phyloP scores from a whole-genome alignment of 2,113 vertebrate species.

The Daboia siamensis region DNA sequence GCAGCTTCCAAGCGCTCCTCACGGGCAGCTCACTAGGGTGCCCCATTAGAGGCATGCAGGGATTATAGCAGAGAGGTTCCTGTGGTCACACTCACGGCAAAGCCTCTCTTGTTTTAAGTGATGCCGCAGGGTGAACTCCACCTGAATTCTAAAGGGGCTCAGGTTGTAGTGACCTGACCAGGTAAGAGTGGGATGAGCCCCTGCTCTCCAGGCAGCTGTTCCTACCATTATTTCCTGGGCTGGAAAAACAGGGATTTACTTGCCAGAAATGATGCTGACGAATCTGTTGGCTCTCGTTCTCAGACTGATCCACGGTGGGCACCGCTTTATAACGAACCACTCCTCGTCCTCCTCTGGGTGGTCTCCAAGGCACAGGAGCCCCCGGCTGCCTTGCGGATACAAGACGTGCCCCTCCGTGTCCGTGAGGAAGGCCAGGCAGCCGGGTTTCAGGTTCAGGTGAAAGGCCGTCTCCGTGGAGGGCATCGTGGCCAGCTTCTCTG shows the following conservation, averaged over 20 bases:
- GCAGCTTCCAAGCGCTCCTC: too few species aligned
- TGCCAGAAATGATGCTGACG: constrained; percentile 54
- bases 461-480: constrained; percentile 57
- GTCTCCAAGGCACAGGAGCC: constrained; percentile 55
- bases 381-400: constrained; percentile 53
- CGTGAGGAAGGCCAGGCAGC: constrained; percentile 41
- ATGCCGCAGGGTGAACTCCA: too few species aligned
- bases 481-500: constrained; percentile 44
- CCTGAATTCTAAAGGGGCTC: background rate
- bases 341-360: constrained; percentile 31
- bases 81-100: background rate
- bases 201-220: background rate
- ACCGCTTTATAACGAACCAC: constrained; percentile 60
- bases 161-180: background rate
- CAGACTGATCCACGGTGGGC: constrained; percentile 60
- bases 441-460: constrained; percentile 56
- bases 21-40: too few species aligned
- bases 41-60: too few species aligned
- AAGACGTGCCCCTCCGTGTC: constrained; percentile 55
- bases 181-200: background rate
- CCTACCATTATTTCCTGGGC: background rate
- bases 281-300: constrained; percentile 40
- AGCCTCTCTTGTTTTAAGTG: background rate
- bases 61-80: background rate
- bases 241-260: constrained; percentile 24